Evolutionary conservation across 1,140 invertebrate species (phyloP).

Genomic region (Procambarus clarkii): DNA sequence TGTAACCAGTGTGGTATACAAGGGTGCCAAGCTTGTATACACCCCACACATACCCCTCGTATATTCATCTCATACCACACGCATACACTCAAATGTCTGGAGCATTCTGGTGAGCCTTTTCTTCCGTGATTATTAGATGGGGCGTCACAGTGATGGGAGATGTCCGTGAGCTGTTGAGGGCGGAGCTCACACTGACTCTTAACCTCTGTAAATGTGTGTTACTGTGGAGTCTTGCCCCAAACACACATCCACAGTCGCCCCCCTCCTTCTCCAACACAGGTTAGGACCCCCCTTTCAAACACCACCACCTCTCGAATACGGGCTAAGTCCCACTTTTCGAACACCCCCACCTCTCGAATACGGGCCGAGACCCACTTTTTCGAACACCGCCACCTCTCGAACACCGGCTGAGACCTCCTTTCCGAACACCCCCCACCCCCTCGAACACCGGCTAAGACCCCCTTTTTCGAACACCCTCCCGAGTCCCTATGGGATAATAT

Average conservation of each 20-base stretch:
- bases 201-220: background rate
- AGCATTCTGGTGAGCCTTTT: background rate
- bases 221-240: too few relatives aligned
- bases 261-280: too few relatives aligned
- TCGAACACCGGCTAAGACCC: background rate
- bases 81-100: background rate
- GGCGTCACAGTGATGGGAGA: background rate
- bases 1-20: too few relatives aligned
- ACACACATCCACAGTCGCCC: too few relatives aligned
- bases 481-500: background rate
- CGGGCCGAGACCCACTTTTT: background rate
- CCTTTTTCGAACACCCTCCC: background rate
- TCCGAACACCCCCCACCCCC: background rate
- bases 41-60: too few relatives aligned
- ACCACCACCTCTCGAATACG: background rate
- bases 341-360: background rate
- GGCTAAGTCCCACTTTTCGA: background rate
- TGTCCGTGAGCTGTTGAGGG: background rate
- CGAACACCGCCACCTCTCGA: background rate
- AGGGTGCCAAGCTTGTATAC: too few relatives aligned
- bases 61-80: background rate
- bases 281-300: background rate
- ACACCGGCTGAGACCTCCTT: background rate
- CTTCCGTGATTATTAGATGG: background rate
- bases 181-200: background rate